phyloP scores from a whole-genome alignment of 2,888 invertebrate species.

The Pristionchus mayeri region DNA sequence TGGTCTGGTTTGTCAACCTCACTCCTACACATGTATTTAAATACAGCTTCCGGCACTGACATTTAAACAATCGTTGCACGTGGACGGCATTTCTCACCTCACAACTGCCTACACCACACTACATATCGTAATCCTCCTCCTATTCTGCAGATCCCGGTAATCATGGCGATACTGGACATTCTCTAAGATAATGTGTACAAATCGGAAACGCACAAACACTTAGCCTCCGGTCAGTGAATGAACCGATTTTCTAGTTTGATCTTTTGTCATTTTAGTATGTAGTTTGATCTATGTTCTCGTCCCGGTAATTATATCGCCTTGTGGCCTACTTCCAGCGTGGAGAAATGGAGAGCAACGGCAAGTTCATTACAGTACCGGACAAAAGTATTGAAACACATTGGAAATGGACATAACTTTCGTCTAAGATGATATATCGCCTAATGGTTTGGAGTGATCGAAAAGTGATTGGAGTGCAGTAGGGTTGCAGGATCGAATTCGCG shows the following conservation, averaged over 20 bases:
- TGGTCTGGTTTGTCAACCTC: too few species aligned
- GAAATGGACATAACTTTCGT: too few species aligned
- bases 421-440: too few species aligned
- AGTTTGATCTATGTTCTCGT: constrained; percentile 77
- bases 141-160: constrained; percentile 86
- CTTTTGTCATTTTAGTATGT: background rate
- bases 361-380: constrained; percentile 84
- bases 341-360: constrained; percentile 96
- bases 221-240: constrained; percentile 92
- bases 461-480: background rate
- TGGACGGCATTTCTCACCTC: too few species aligned
- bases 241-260: background rate
- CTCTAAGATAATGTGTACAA: constrained; percentile 96
- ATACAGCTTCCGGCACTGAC: too few species aligned
- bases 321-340: constrained; percentile 98
- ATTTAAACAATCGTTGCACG: too few species aligned
- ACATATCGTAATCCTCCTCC: too few species aligned
- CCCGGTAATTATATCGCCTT: constrained; percentile 89
- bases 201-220: constrained; percentile 93
- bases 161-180: constrained; percentile 89
- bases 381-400: too few species aligned
- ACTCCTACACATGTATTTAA: too few species aligned
- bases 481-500: background rate
- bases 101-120: too few species aligned
- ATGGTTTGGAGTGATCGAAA: constrained; percentile 15